Evolutionary conservation across 2,888 invertebrate genomes (phyloP), one percentile per base, ranked within the genome.

Genomic region (Drosophila melanocephala): DNA sequence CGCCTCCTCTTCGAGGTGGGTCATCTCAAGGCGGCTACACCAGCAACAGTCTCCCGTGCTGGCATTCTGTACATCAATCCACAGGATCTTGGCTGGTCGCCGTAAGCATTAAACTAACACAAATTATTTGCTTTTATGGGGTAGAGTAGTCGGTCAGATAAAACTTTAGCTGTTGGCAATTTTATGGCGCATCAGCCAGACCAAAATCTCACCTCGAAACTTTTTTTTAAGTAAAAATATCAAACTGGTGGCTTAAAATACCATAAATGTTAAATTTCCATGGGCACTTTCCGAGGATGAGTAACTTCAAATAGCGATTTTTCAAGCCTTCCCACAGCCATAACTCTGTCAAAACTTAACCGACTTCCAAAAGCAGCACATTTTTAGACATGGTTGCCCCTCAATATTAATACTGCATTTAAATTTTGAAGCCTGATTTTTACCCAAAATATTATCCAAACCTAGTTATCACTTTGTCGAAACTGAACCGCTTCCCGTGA

Each of bases 61-160:
- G 99, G 99, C 66, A 99, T 99, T 87, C 94, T 99, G 32, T 99
- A 98, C 91, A 97, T 99, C 74, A 99, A 99, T 94, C 97, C 98
- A 0, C 96, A 97, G 80, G 99, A 99, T 94, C 95, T 99, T 62
- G 98, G 99, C 10, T 99, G 98, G 98, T 97, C 96, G 93, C 98
- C 99, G 95, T 97, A 93, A 95, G 96, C 94, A 58, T 6, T 32
- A 3, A 6, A 32, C 6, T 5, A 16, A 9, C 1, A 9, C 2
- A 9, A 19, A 5, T 47, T 47, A 47, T 7, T 14, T 14, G 7
- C 2, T 22, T 14, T 22, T 22, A 22, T 22, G 4, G 2, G 14
- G 7, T 22, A 14, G 14, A 22, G 7, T 7, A 14, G 14, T 14
- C 22, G 0, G 1, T 14, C 22, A 47, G 7, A 4, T 22, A 12